Evolutionary conservation across 2,888 invertebrate genomes (phyloP).

Genomic region (Nemotelus nigrinus): DNA sequence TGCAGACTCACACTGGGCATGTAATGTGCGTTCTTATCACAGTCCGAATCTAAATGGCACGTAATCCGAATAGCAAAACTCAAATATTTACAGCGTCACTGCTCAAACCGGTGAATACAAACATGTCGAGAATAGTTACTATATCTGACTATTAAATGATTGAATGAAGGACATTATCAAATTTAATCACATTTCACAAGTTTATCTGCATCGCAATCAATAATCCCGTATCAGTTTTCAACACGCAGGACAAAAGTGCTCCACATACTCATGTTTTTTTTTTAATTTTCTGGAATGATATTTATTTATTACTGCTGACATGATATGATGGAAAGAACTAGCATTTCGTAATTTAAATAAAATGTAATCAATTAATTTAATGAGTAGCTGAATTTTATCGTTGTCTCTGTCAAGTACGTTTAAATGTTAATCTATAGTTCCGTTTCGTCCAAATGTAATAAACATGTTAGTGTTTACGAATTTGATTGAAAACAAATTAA

Average conservation of each 20-base stretch:
- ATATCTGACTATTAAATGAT: neutral
- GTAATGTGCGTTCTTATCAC: no score
- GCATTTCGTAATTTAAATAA: neutral
- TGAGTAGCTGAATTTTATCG: neutral
- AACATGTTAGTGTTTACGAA: constrained; percentile 4
- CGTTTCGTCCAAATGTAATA: neutral
- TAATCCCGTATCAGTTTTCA: no score
- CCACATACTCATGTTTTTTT: neutral
- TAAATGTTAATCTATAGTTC: neutral
- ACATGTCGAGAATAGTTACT: no score
- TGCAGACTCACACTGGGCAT: no score
- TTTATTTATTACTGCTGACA: neutral
- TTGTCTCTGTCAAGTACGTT: neutral
- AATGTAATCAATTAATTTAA: neutral
- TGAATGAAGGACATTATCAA: neutral
- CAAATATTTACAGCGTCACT: neutral
- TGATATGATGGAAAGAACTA: neutral
- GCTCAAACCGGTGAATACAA: no score
- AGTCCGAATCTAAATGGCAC: no score
- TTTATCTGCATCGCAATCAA: neutral
- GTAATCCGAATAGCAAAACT: neutral
- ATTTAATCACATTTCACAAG: neutral
- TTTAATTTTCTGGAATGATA: neutral
- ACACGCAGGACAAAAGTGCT: neutral
- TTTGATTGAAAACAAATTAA: neutral